Evolutionary conservation across 2,797 vertebrate genomes (phyloP).

Genomic region (Taeniopygia guttata): DNA sequence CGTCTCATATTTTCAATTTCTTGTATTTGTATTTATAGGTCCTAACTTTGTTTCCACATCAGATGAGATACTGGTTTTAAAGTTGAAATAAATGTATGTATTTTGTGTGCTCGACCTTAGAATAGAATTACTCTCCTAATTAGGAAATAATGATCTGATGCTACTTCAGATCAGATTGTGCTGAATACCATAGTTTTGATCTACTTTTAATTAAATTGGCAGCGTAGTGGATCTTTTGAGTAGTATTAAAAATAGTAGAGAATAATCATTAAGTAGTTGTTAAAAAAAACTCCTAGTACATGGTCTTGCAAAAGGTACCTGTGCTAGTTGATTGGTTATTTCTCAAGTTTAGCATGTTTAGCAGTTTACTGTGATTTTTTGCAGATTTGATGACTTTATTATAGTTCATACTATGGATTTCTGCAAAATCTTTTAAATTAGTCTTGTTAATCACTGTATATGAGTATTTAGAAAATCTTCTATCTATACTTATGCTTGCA

Average conservation of each 20-base stretch:
- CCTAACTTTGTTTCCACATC: not conserved
- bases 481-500: not conserved
- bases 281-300: not conserved
- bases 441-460: not conserved
- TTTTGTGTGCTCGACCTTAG: not conserved
- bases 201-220: not conserved
- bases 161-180: not conserved
- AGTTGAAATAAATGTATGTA: not conserved
- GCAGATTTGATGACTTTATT: not conserved
- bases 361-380: not conserved
- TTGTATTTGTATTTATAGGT: not conserved
- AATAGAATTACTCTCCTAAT: not conserved
- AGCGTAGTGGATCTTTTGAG: not conserved
- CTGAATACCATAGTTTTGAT: not conserved
- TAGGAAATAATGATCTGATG: not conserved
- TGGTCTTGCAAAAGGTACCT: not conserved
- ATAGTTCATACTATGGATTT: not conserved
- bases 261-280: not conserved
- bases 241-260: not conserved
- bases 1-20: not conserved
- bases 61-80: not conserved
- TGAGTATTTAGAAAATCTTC: not conserved
- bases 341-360: not conserved
- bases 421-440: constrained; percentile 3
- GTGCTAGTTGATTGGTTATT: not conserved